Percentiles rank a stretch among this genome's conserved stretches.
These are phyloP conservation scores for Zaprionus obscuricornis DNA, from an alignment of 2,888 invertebrate genomes.

Conservation along the genomic window DNA sequence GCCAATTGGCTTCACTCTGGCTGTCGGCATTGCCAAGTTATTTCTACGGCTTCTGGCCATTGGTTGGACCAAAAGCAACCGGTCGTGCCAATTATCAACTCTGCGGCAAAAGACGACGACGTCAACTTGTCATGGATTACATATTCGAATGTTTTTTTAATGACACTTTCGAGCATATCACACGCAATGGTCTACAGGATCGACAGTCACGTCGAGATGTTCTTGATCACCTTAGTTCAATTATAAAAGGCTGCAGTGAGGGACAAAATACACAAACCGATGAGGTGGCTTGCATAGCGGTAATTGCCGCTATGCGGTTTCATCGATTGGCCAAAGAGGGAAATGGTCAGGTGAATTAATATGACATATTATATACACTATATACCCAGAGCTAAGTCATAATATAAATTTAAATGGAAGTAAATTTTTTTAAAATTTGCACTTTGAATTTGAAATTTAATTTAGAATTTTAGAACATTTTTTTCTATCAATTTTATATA, in stretches of 20 bases:
- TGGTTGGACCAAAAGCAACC: constrained; percentile 36
- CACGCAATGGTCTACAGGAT: constrained; percentile 89
- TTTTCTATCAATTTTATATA: no score
- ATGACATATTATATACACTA: neutral
- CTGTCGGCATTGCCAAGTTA: constrained; percentile 49
- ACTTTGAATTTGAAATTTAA: no score
- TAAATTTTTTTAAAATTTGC: no score
- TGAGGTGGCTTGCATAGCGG: constrained; percentile 82
- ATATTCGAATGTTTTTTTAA: constrained; percentile 92
- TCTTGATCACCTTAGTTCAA: constrained; percentile 90
- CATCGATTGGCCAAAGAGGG: constrained; percentile 80
- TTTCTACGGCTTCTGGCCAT: constrained; percentile 63
- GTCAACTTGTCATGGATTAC: constrained; percentile 87
- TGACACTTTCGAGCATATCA: constrained; percentile 88
- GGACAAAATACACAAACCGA: constrained; percentile 82
- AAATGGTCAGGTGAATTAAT: constrained; percentile 70
- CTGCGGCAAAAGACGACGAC: constrained; percentile 38
- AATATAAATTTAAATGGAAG: neutral
- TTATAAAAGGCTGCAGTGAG: constrained; percentile 88
- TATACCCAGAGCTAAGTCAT: neutral
- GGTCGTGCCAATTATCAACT: constrained; percentile 49
- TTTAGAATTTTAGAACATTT: no score
- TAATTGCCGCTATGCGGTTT: constrained; percentile 81
- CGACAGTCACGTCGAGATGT: constrained; percentile 89
- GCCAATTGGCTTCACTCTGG: constrained; percentile 57